Base-by-base conservation (phyloP, 2,113 vertebrate genomes). In the Podiceps cristatus region DNA sequence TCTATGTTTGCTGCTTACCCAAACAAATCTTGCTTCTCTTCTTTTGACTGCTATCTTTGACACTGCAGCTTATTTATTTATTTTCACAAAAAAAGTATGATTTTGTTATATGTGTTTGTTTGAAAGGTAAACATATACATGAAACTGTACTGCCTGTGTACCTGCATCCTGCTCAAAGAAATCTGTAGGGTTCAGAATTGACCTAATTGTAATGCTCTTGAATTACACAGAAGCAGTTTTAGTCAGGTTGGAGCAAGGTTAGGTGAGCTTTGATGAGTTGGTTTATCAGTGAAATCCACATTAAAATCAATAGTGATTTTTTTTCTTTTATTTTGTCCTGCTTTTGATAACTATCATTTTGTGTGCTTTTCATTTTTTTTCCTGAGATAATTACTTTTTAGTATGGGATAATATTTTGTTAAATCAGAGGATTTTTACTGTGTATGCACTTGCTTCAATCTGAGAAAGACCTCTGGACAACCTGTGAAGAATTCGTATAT, bases 1-100 rank as follows among this genome's bases (percentile, higher is more conserved):
- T 52, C 76, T 84, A 7, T 84, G 85, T 91, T 94, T 91, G 59
- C 67, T 53, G 53, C 40, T 82, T 76, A 66, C 24, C 44, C 13
- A 35, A 56, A 82, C 52, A 95, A 93, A 90, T 79, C 11, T 75
- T 72, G 11, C 24, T 71, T 81, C 11, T 52, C 8, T 77, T 17
- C 47, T 81, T 78, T 90, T 52, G 23, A 14, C 66, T 58, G 17
- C 18, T 2, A 1, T 40, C 19, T 81, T 72, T 74, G 25, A 37
- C 27, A 59, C 9, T 1, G 3, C 13, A 40, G 18, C 58, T 2
- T 58, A 62, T 86, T 64, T 90, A 53, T 64, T 76, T 77, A 42
- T 78, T 47, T 86, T 52, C 5, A 28, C 23, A 11, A 72, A 72
- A 88, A 53, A 2, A n/a, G n/a, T 55, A 10, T 59, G 2, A 22